Evolutionary conservation across 1,140 invertebrate genomes (phyloP).

Genomic region (Zeugodacus cucurbitae): DNA sequence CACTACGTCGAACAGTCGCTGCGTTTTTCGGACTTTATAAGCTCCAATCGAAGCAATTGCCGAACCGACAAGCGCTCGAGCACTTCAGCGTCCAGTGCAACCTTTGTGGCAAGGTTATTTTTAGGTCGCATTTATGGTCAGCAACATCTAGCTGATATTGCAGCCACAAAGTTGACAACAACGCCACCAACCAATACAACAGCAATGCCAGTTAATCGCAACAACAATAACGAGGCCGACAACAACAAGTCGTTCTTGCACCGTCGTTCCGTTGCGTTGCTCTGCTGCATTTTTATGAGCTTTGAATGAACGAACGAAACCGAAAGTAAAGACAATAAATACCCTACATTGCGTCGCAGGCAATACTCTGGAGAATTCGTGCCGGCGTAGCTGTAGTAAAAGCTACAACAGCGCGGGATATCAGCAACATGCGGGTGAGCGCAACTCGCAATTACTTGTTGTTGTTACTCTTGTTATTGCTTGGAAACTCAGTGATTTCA

Average conservation of each 20-base stretch:
- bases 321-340: slow-evolving; percentile 29
- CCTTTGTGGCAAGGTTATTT: slow-evolving; percentile 20
- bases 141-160: neutral
- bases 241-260: neutral
- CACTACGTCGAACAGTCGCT: neutral
- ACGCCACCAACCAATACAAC: neutral
- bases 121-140: slow-evolving; percentile 14
- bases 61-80: neutral
- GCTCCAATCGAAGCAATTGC: neutral
- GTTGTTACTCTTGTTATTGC: neutral
- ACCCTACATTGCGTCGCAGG: neutral
- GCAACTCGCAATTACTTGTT: neutral
- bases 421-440: neutral
- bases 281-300: slow-evolving; percentile 11
- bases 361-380: neutral
- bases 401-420: neutral
- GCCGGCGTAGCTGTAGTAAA: neutral
- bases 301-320: slow-evolving; percentile 27
- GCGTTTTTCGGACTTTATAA: neutral
- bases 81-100: neutral
- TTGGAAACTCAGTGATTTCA: neutral
- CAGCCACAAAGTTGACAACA: neutral
- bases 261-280: neutral
- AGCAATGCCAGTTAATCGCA: neutral
- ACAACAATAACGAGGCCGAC: neutral